Base-by-base conservation (phyloP, 2,888 invertebrate genomes). In the Drepana falcataria region DNA sequence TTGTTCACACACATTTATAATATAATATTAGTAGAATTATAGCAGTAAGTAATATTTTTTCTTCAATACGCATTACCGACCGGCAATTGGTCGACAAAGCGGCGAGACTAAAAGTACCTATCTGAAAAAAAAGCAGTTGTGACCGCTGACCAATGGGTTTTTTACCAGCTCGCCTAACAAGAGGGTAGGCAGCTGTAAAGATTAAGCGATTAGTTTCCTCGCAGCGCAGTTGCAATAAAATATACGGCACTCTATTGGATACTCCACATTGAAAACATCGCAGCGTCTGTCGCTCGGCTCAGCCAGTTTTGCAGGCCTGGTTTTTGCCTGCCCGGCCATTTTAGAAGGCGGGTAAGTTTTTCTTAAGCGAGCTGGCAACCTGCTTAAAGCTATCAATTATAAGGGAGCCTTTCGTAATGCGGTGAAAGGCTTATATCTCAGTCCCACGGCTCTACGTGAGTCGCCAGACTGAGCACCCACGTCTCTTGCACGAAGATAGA, bases 371-470 rank as follows among this genome's bases (percentile, higher is more conserved):
- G 72, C 76, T 79, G 71, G 66, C 65, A 73, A 68, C 70, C 66
- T 54, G 73, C 60, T 59, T 64, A 65, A 65, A 68, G 76, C 73
- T 83, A 77, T 81, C 80, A 83, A 82, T 84, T 84, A 84, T 76
- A 75, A 72, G 74, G 77, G 78, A 79, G 79, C 80, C 61, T 73
- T 81, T 77, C 76, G 79, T 78, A 79, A 78, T 67, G 58, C 67
- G 66, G 79, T 77, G 79, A 80, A 81, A 78, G 78, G 77, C 67
- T 59, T 61, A 62, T 57, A 49, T 61, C 53, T 60, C 61, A 61
- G 66, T 68, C 71, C 73, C 72, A 70, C 74, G 75, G 69, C 65
- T 59, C 63, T 65, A 66, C 68, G 68, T 53, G 51, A 55, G 55
- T 6, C 35, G 47, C 35, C 56, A 62, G 53, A 47, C 56, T 49